phyloP scores from a whole-genome alignment of 2,797 vertebrate species.

The Macropodus opercularis region DNA sequence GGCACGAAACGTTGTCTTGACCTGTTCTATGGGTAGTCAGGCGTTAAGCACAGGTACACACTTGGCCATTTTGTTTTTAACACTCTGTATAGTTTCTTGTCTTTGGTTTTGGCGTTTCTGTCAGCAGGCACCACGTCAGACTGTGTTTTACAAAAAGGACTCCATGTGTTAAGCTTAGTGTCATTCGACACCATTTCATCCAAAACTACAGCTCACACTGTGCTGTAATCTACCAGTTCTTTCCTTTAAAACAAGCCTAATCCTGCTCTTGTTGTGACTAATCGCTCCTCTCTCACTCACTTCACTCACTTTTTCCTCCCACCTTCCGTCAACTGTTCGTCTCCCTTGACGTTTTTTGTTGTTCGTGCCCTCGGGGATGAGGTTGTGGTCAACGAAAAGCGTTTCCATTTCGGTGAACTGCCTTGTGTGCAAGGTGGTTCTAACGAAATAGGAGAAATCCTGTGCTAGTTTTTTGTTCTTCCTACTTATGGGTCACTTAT shows the following conservation, averaged over 20 bases:
- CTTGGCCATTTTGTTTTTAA: not conserved
- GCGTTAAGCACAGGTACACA: not conserved
- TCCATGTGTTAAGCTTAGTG: constrained; percentile 21
- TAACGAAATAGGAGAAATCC: constrained; percentile 28
- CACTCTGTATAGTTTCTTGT: not conserved
- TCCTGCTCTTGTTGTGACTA: constrained; percentile 58
- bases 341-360: constrained; percentile 14
- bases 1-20: not conserved
- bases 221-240: constrained; percentile 37
- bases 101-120: constrained; percentile 2
- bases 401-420: constrained; percentile 16
- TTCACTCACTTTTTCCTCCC: constrained; percentile 17
- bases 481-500: not conserved
- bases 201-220: constrained; percentile 28
- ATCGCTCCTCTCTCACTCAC: constrained; percentile 31
- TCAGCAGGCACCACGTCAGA: not conserved
- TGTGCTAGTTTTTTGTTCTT: not conserved
- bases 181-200: constrained; percentile 38
- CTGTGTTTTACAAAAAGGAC: constrained; percentile 16
- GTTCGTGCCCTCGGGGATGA: not conserved
- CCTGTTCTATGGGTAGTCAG: not conserved
- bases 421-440: constrained; percentile 10
- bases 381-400: constrained; percentile 12
- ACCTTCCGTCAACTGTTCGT: constrained; percentile 36
- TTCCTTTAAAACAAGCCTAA: constrained; percentile 57